A percentile compares a stretch with the other conserved stretches of the same genome.
Evolutionary conservation across 2,888 invertebrate species (phyloP).

Genomic region (Ganaspis brasiliensis): DNA sequence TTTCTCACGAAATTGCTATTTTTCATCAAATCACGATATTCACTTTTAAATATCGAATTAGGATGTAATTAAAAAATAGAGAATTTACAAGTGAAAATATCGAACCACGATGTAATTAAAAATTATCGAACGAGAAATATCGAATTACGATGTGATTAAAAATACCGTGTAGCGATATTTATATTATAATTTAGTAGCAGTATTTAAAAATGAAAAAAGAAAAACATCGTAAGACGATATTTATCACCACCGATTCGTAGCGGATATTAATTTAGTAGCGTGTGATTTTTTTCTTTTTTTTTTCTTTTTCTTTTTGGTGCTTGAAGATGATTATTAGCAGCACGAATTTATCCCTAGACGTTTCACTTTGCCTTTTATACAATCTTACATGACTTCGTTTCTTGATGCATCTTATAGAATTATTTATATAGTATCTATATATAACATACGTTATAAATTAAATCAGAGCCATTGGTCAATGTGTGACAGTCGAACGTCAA

Average conservation of each 20-base stretch:
- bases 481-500: constrained; percentile 53
- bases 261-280: constrained; percentile 36
- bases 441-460: constrained; percentile 72
- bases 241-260: constrained; percentile 39
- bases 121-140: too few relatives aligned
- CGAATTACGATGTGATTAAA: neutral
- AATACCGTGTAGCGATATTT: neutral
- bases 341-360: constrained; percentile 32
- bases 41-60: constrained; percentile 34
- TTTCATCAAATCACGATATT: constrained; percentile 56
- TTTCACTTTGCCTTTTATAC: constrained; percentile 48
- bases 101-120: neutral
- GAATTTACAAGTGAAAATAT: too few relatives aligned
- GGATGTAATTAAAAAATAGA: neutral
- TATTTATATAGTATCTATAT: constrained; percentile 70
- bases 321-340: constrained; percentile 43
- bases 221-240: constrained; percentile 41
- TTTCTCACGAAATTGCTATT: too few relatives aligned
- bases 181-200: neutral
- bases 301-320: too few relatives aligned
- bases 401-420: constrained; percentile 48
- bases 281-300: neutral
- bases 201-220: neutral
- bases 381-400: constrained; percentile 62
- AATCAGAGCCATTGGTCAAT: constrained; percentile 72